Evolutionary conservation across 2,888 invertebrate genomes (phyloP), one percentile per base, ranked within the genome.

Genomic region (Meiosimyza decipiens): DNA sequence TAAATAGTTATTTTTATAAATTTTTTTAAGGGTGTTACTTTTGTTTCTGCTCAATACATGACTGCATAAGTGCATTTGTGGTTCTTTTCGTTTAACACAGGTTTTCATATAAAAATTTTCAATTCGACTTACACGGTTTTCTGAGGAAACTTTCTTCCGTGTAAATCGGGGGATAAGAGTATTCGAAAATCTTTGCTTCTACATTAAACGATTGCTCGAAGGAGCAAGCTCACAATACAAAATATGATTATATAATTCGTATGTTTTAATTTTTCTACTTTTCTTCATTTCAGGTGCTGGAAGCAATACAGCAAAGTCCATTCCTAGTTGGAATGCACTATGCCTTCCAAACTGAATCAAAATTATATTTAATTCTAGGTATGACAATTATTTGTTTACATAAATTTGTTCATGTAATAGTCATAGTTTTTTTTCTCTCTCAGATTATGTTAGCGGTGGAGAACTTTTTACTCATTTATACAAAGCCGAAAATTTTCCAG

Each of bases 381-480:
- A 88, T 92, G 92, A 89, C 16, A 52, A 12, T 60, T 60, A 7
- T 57, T 47, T 12, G 6, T 28, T 9, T 4, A n/a, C n/a, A n/a
- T n/a, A 40, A 4, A 33, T 62, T 15, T 12, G 52, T 12, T 51
- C 4, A 22, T 40, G n/a, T 22, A 63, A 13, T 33, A 13, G 4
- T 67, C 50, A 65, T 13, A 28, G 6, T 64, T 11, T 40, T 54
- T 49, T 63, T 62, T 52, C 62, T 73, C 28, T 3, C 28, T 60
- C 90, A 98, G 99, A 99, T 90, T 99, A 97, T 88, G 97, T 98
- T 71, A 95, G 95, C 81, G 98, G 98, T 69, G 99, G 99, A 0
- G 99, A 99, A 87, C 89, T 99, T 77, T 99, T 99, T 89, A 98
- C 97, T 4, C 98, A 99, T 88, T 90, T 99, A 74, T 98, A 96